A percentile compares a stretch with the other conserved stretches of the same genome.
These are phyloP conservation scores for Apamea sordens DNA, from an alignment of 2,888 invertebrate genomes.

Conservation along the genomic window DNA sequence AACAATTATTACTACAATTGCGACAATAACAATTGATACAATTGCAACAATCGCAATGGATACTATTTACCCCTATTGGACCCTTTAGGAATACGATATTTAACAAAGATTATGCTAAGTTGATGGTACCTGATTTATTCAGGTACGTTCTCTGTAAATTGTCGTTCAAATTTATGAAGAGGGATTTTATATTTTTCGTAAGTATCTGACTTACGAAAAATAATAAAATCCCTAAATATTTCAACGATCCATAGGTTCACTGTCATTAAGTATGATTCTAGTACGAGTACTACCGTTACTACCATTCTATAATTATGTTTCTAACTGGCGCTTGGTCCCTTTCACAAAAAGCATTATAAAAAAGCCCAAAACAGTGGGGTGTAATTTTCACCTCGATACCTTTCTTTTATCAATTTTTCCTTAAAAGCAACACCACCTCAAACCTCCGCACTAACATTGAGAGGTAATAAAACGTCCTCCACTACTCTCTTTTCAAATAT, in stretches of 20 bases:
- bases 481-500: conserved; percentile 69
- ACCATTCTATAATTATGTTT: no score
- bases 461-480: conserved; percentile 45
- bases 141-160: neutral
- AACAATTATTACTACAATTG: neutral
- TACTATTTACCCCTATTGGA: neutral
- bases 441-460: conserved; percentile 46
- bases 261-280: neutral
- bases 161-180: neutral
- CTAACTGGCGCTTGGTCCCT: neutral
- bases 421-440: conserved; percentile 10
- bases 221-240: neutral
- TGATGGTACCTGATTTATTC: neutral
- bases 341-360: neutral
- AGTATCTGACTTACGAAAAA: neutral
- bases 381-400: neutral
- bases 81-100: neutral
- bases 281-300: neutral
- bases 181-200: no score
- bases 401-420: neutral
- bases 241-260: neutral
- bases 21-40: neutral
- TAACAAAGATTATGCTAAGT: neutral
- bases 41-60: neutral
- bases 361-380: neutral